A percentile compares a stretch with the other conserved stretches of the same genome.
phyloP scores from a whole-genome alignment of 35 echinoderm and acorn worm genomes.

The Amphiura filiformis region DNA sequence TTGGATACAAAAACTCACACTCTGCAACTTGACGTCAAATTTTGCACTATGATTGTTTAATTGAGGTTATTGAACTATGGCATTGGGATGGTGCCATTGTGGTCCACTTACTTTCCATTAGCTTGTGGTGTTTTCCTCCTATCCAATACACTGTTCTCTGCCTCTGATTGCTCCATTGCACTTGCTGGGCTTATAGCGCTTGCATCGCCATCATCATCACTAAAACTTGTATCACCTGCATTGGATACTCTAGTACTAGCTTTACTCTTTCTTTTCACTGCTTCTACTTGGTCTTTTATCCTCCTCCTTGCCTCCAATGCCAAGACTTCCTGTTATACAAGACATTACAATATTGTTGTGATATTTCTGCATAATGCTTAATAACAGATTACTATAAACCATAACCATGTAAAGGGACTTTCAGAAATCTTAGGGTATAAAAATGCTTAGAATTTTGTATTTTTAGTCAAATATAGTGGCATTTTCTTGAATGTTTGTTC shows the following conservation, averaged over 20 bases:
- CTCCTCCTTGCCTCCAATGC: neutral
- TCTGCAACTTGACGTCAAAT: too few relatives aligned
- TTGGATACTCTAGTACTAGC: neutral
- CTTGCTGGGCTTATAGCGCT: neutral
- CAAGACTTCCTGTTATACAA: neutral
- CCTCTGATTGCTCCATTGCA: neutral
- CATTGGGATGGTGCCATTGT: too few relatives aligned
- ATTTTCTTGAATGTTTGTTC: neutral
- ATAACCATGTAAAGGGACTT: neutral
- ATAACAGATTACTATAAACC: neutral
- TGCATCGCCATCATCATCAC: neutral
- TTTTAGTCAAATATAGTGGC: neutral
- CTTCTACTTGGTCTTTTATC: neutral
- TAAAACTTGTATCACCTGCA: neutral
- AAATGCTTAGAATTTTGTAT: neutral
- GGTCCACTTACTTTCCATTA: neutral
- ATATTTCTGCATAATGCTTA: too few relatives aligned
- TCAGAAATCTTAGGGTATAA: neutral
- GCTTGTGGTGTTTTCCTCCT: too few relatives aligned
- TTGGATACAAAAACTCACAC: too few relatives aligned
- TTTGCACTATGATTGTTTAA: too few relatives aligned
- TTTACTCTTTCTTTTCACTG: neutral
- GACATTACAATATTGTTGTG: too few relatives aligned
- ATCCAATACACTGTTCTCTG: neutral
- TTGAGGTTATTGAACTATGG: too few relatives aligned